Evolutionary conservation across 2,888 invertebrate genomes (phyloP), one percentile per base, ranked within the genome.

Genomic region (Galerucella calmariensis): DNA sequence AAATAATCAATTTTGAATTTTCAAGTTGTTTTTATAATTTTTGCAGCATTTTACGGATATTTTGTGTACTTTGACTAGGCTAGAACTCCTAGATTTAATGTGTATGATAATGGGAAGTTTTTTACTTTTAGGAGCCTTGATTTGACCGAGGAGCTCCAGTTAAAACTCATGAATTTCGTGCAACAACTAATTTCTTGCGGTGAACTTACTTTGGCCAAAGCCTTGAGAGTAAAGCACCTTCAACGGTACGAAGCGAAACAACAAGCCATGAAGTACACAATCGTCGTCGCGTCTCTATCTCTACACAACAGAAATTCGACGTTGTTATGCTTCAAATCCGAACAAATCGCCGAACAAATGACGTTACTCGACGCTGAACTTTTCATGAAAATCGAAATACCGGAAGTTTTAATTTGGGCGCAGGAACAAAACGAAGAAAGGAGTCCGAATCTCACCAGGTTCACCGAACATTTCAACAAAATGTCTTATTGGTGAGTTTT

Each of bases 391-490:
- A 97, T 99, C 82, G 98, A 99, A 88, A 97, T 98, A 77, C 97
- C 98, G 0, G 99, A 99, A 89, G 96, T 99, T 78, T 89, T 99
- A 79, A 93, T 97, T 81, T 99, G 98, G 98, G 97, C 98, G 53
- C 94, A 97, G 84, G 97, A 99, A 86, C 99, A 99, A 88, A 96
- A 96, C 79, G 99, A 99, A 87, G 98, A 98, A 86, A 92, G 95
- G 81, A 97, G 98, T 85, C 98, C 98, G 2, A 99, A 99, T 88
- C 90, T 99, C 74, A 98, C 97, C 48, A 90, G 94, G 80, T 99
- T 99, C 86, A 99, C 99, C 0, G 98, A 98, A 87, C 99, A 99
- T 88, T 99, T 99, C 88, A 99, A 99, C 87, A 98, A 99, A 89
- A 97, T 98, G 97, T 98, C 98, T 74, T 98, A 96, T 85, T 98